Evolutionary conservation across 2,888 invertebrate species (phyloP), one percentile per base, ranked within the genome.

Genomic region (Thelaira solivaga): DNA sequence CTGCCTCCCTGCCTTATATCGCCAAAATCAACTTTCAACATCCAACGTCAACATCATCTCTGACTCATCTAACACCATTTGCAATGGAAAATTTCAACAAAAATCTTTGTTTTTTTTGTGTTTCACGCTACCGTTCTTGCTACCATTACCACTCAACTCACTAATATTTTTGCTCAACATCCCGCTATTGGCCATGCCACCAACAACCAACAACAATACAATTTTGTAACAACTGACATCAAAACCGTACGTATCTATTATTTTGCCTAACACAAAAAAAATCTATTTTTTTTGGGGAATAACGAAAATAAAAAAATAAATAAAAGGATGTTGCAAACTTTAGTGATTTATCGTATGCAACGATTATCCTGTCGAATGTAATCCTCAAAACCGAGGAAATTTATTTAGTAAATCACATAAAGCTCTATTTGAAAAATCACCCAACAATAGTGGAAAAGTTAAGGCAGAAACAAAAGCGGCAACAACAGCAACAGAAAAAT

Each of bases 351-450:
- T 87, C 88, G 81, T 82, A 86, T 83, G 86, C 87, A 81, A 87
- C 85, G 83, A 88, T 89, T 83, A 86, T 88, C 81, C 85, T 89
- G 83, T 86, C 87, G 82, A 88, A 88, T 83, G 86, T 88, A 82
- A 87, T 89, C 83, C 86, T 87, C 74, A 88, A 87, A 82, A 88
- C 88, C 84, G 89, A 89, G 85, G 88, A 89, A 87, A 87, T 89
- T 86, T 89, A 89, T 87, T 86, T 89, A 84, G 85, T 86, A 82
- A 89, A 88, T 88, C 89, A 89, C 86, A 86, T 89, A 84, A 89
- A 89, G 86, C 87, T 89, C 84, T 87, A 86, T 86, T 84, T 88
- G 86, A 88, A 88, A 87, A 88, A 88, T 87, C 85, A 86, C 83
- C 86, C 84, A 82, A 83, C 75, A 78, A 83, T 82, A 82, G 84